Base-by-base conservation (phyloP, 2,797 vertebrate species). In the Apogon talboti region DNA sequence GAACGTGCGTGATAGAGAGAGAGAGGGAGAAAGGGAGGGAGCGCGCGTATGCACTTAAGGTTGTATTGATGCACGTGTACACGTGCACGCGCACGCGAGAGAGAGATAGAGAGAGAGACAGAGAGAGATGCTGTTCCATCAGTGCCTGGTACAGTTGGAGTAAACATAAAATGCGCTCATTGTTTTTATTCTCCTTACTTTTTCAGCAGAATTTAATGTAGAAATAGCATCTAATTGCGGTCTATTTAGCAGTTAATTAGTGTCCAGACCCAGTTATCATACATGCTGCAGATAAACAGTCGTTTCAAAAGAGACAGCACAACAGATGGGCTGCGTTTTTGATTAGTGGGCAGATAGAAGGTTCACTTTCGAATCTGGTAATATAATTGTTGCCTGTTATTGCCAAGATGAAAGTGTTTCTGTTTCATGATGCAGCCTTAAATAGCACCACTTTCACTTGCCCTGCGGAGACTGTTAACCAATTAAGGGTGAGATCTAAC, bases 321-420 rank as follows among this genome's bases (percentile, higher is more conserved):
- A 92, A 91, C 94, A 95, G 93, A 94, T 94, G 93, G 92, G 87
- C 92, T 83, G 72, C 83, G 89, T 91, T 94, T 92, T 93, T 93
- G 92, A 94, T 94, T 92, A 93, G 92, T 83, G 89, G 82, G 76
- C 75, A 93, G 93, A 94, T 94, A 92, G 90, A 91, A 87, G 91
- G 89, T 87, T 88, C 82, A 81, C 81, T 91, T 94, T 90, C 79
- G 81, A 90, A 91, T 94, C 91, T 90, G 90, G 85, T 93, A 92
- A 94, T 93, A 93, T 93, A 93, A 95, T 94, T 93, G 93, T 92
- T 93, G 91, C 88, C 92, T 92, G 92, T 93, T 93, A 91, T 92
- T 92, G 92, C 86, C 87, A 89, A 92, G 92, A 94, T 93, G 91
- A 93, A 94, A 94, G 92, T 93, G 91, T 93, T 90, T 86, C 90